Percentiles rank a stretch among this genome's conserved stretches.
These are phyloP conservation scores for Chrysemys picta DNA, from an alignment of 2,113 vertebrate species.

Conservation along the genomic window DNA sequence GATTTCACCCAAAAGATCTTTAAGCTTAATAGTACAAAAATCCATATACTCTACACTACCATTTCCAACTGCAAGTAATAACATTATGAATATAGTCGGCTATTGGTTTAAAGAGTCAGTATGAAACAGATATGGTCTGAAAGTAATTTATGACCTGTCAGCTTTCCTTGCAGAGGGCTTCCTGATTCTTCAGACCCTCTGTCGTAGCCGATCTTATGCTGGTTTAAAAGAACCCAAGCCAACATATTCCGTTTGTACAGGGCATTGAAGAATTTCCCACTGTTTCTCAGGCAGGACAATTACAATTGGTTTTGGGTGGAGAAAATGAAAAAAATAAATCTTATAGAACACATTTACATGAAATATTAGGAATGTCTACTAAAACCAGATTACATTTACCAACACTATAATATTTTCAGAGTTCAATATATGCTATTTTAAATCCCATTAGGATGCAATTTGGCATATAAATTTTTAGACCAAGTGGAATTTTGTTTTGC, in stretches of 20 bases:
- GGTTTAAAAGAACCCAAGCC: fast-evolving
- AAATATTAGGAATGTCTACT: neutral
- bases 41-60: neutral
- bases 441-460: fast-evolving
- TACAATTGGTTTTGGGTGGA: neutral
- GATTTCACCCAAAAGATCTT: neutral
- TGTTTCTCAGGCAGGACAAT: neutral
- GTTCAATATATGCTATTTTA: neutral
- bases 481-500: neutral
- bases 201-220: neutral
- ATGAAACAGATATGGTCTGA: neutral
- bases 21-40: constrained; percentile 21
- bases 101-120: neutral
- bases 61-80: neutral
- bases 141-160: constrained; percentile 32
- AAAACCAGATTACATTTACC: neutral
- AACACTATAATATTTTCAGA: fast-evolving
- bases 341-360: neutral
- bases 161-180: neutral
- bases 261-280: neutral
- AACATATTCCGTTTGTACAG: neutral
- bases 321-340: neutral
- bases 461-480: neutral
- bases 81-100: neutral
- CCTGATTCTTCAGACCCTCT: neutral